phyloP scores from a whole-genome alignment of 2,888 invertebrate species.

The Campoplex nolae region DNA sequence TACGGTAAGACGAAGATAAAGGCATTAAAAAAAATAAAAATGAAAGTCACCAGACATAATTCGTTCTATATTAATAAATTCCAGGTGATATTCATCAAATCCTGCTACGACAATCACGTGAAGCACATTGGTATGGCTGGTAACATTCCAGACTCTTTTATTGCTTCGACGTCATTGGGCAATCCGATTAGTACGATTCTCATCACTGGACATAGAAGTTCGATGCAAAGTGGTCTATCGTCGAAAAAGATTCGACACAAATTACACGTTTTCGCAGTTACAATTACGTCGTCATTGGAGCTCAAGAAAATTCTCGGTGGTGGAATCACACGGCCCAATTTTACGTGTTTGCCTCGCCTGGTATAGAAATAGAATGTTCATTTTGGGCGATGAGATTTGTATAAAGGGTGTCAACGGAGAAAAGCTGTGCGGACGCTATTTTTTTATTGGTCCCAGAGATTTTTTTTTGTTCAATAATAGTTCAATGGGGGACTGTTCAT shows the following conservation, averaged over 20 bases:
- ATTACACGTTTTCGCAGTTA: conserved; percentile 18
- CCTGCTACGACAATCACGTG: neutral
- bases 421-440: too few species aligned
- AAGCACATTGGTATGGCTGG: neutral
- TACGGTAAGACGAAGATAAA: neutral
- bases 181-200: neutral
- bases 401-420: too few species aligned
- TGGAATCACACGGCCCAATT: conserved; percentile 69
- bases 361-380: conserved; percentile 45
- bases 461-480: too few species aligned
- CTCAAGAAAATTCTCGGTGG: conserved; percentile 47
- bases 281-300: neutral
- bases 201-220: neutral
- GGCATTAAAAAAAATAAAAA: neutral
- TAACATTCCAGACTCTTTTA: neutral
- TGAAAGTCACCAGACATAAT: neutral
- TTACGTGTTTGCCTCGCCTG: conserved; percentile 48
- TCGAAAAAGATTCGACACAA: neutral
- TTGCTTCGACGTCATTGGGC: neutral
- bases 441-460: too few species aligned
- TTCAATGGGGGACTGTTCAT: too few species aligned
- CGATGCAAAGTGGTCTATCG: neutral
- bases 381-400: too few species aligned
- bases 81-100: neutral
- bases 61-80: neutral